Evolutionary conservation across 2,113 vertebrate species (phyloP), one percentile per base, ranked within the genome.

Genomic region (Lophochroa leadbeateri): DNA sequence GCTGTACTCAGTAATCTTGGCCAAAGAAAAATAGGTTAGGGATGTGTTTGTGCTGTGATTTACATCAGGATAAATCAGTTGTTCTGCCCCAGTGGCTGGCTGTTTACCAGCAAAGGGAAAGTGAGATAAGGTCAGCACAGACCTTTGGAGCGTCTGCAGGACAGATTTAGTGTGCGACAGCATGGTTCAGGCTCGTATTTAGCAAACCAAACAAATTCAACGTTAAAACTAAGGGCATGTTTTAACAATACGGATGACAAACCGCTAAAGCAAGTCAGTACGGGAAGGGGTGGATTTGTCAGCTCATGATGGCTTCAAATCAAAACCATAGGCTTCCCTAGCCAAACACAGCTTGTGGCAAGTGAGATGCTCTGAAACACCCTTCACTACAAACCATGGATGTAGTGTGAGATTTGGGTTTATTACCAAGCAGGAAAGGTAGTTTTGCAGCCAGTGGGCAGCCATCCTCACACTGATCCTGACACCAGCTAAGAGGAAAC

Each of bases 151-250:
- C 41, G 67, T 55, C 92, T 85, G 70, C 29, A 69, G 74, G 39
- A 57, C 27, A 94, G 94, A 94, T 95, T 95, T 94, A 91, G 76
- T 52, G 84, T 50, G n/a, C 84, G 89, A 68, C 92, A 96, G 83
- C 60, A 50, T 0, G 17, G 69, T 46, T 90, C 43, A 86, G 79
- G 52, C 52, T 47, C 5, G 0, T 68, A 43, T n/a, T 94, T 91
- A 84, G 46, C 69, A 94, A 94, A 84, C n/a, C 13, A 88, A 92
- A 81, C 7, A 75, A 78, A 82, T 50, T 70, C 53, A 81, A 53
- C 84, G 41, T 61, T 60, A 89, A 93, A 89, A 75, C n/a, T 5
- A 86, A 64, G 39, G 3, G 1, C 33, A 16, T 55, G 17, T 60
- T 91, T 82, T 78, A 92, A 88, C 64, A 87, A 43, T 21, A 39